phyloP scores from a whole-genome alignment of 2,797 vertebrate genomes.

The Mycteria americana region DNA sequence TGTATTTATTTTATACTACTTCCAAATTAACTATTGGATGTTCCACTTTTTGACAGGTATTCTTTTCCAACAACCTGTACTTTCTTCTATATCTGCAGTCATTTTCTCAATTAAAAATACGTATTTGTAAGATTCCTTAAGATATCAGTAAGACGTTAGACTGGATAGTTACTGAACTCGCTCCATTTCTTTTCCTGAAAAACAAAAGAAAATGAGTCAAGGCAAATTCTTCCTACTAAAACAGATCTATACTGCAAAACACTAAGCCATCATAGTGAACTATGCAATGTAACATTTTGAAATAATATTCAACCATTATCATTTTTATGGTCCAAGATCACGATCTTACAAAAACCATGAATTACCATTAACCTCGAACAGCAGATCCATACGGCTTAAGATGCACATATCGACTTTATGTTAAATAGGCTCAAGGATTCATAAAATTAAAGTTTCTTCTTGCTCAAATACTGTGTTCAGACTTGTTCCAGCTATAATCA shows the following conservation, averaged over 20 bases:
- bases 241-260: neutral
- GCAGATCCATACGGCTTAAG: neutral
- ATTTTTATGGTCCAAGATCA: neutral
- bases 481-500: neutral
- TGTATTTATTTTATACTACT: constrained; percentile 75
- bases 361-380: neutral
- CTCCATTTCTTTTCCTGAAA: constrained; percentile 87
- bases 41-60: constrained; percentile 79
- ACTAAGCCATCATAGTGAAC: constrained; percentile 1
- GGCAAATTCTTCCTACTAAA: constrained; percentile 12
- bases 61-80: constrained; percentile 75
- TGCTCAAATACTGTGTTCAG: constrained; percentile 33
- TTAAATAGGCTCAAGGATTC: neutral
- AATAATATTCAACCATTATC: constrained; percentile 34
- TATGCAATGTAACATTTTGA: neutral
- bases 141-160: constrained; percentile 79
- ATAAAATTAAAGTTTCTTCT: neutral
- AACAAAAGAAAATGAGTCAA: constrained; percentile 48
- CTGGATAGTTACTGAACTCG: constrained; percentile 77
- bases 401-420: neutral
- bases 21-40: constrained; percentile 67
- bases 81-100: constrained; percentile 79
- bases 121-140: constrained; percentile 70
- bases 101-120: constrained; percentile 82
- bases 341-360: neutral